Evolutionary conservation across 2,888 invertebrate genomes (phyloP), one percentile per base, ranked within the genome.

Genomic region (Macrosiphum euphorbiae): DNA sequence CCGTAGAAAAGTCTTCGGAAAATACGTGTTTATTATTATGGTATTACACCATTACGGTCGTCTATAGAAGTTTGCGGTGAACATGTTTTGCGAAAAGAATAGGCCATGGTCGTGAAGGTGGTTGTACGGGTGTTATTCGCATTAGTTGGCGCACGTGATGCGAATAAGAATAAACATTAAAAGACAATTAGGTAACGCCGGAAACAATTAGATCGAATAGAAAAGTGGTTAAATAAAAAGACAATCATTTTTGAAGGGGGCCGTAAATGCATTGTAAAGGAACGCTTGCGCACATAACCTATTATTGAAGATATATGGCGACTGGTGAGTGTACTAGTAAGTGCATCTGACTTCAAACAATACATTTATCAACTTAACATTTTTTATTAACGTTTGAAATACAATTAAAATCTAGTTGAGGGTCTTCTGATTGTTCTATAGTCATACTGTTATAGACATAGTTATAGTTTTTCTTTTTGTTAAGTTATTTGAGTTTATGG

Each of bases 81-180:
- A 86, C 47, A 28, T 86, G 47, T 47, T 47, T 47, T 50, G 35
- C 35, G n/a, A 52, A 87, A 88, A 88, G 20, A 88, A 52, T 52
- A 52, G 20, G 20, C 10, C 52, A 35, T 24, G 28, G 2, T 8
- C 2, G 86, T 47, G 86, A 28, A 47, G 28, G 47, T 28, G 47
- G 47, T 47, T n/a, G 52, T 24, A 8, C 20, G 35, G 35, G 20
- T n/a, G 50, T 35, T 88, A 52, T 88, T 88, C 35, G 26, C 55
- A 55, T 55, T 24, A 52, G 52, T 24, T 20, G 47, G 20, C 24
- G 50, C 87, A 89, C 61, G 89, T 89, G 89, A 89, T 13, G 28
- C 61, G 89, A 89, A 89, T 89, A 44, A 58, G 89, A 52, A 61
- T n/a, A 20, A 55, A 61, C 61, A 20, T 89, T 44, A 61, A 89